These are phyloP conservation scores for Sporophila hypoxantha DNA, from an alignment of 2,113 vertebrate genomes.

Conservation along the genomic window DNA sequence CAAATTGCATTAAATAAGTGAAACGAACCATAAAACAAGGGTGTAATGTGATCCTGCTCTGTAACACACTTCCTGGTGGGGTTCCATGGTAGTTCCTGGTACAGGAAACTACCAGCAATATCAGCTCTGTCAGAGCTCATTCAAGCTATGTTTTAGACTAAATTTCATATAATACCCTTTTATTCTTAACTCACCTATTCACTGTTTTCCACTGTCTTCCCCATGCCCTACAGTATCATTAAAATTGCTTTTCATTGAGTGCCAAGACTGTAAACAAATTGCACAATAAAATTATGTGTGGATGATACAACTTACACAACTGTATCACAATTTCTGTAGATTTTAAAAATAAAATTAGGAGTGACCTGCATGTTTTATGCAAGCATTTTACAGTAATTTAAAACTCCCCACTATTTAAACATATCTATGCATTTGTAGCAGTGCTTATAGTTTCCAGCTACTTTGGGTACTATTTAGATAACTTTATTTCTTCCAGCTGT, in stretches of 20 bases:
- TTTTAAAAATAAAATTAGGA: neutral
- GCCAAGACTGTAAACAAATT: neutral
- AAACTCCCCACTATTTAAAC: neutral
- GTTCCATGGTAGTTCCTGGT: slow-evolving; percentile 71
- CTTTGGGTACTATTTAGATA: neutral
- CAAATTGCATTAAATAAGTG: slow-evolving; percentile 72
- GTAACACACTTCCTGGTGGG: slow-evolving; percentile 71
- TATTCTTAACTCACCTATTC: slow-evolving; percentile 10
- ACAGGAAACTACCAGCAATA: slow-evolving; percentile 66
- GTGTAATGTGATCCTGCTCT: slow-evolving; percentile 70
- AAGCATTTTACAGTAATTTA: neutral
- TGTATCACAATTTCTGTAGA: neutral
- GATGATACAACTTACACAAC: neutral
- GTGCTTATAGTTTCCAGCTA: neutral
- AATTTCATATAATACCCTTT: slow-evolving; percentile 50
- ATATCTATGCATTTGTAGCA: neutral
- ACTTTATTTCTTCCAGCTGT: slow-evolving; percentile 39
- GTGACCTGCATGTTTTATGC: neutral
- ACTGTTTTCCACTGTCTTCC: slow-evolving; percentile 21
- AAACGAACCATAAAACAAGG: slow-evolving; percentile 78
- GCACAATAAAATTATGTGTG: neutral
- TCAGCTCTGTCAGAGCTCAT: slow-evolving; percentile 59
- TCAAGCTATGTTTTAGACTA: slow-evolving; percentile 59
- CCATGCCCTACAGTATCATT: neutral
- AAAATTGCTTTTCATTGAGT: neutral